Percentiles rank a stretch among this genome's conserved stretches.
phyloP scores from a whole-genome alignment of 2,888 invertebrate genomes.

The Lepetodrilus schrolli region DNA sequence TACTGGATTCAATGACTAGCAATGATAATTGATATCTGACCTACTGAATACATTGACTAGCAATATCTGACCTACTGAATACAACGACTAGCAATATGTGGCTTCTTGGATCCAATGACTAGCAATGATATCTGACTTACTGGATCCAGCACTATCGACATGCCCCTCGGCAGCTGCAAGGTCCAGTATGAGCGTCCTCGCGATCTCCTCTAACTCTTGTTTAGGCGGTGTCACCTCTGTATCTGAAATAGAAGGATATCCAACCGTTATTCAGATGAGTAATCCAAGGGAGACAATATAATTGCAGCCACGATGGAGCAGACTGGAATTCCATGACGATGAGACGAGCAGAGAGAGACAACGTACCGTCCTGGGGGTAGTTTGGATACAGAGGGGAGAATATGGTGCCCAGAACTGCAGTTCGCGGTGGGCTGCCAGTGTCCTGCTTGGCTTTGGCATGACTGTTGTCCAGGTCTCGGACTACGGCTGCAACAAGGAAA shows the following conservation, averaged over 20 bases:
- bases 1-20: too few species aligned
- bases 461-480: constrained; percentile 42
- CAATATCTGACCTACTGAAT: not conserved
- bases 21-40: too few species aligned
- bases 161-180: constrained; percentile 37
- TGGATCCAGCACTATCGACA: constrained; percentile 31
- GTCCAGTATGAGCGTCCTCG: constrained; percentile 38
- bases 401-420: constrained; percentile 60
- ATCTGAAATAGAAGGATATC: too few species aligned
- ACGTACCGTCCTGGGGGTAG: constrained; percentile 42
- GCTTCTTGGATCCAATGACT: too few species aligned
- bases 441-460: constrained; percentile 52
- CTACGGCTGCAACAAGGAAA: not conserved
- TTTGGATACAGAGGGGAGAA: constrained; percentile 69
- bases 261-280: too few species aligned
- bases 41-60: too few species aligned
- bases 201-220: constrained; percentile 45
- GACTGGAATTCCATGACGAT: too few species aligned
- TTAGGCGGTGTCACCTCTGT: constrained; percentile 34
- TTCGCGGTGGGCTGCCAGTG: constrained; percentile 53
- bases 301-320: too few species aligned
- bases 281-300: too few species aligned
- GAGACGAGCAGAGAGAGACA: too few species aligned
- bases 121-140: too few species aligned
- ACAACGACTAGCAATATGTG: not conserved